Evolutionary conservation across 2,888 invertebrate species (phyloP).

Genomic region (Eretmocerus hayati): DNA sequence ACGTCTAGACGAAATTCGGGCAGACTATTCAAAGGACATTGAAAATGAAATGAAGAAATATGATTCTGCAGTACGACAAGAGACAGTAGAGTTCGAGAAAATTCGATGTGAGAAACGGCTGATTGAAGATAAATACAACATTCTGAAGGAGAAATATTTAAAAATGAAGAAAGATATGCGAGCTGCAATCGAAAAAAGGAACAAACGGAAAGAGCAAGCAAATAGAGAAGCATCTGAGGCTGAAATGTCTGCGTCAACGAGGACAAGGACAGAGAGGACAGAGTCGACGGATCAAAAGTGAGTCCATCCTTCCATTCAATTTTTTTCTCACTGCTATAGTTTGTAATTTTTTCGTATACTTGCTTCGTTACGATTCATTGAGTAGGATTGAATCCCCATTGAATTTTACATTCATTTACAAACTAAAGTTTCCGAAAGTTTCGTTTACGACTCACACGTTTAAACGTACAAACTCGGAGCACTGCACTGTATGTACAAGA

Average conservation of each 20-base stretch:
- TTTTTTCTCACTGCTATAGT: not conserved
- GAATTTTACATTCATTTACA: no score
- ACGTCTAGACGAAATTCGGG: slow-evolving; percentile 58
- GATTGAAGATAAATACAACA: slow-evolving; percentile 70
- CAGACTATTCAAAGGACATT: slow-evolving; percentile 54
- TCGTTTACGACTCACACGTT: no score
- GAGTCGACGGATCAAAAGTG: slow-evolving; percentile 45
- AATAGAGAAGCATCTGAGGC: slow-evolving; percentile 70
- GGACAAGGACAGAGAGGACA: slow-evolving; percentile 56
- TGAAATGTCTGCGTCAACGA: slow-evolving; percentile 64
- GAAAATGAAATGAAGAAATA: slow-evolving; percentile 48
- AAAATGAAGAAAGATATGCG: slow-evolving; percentile 74
- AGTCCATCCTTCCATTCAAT: slow-evolving; percentile 25
- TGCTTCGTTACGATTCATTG: no score
- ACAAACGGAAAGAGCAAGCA: slow-evolving; percentile 49
- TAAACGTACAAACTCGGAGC: no score
- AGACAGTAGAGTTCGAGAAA: slow-evolving; percentile 53
- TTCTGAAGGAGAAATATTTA: slow-evolving; percentile 74
- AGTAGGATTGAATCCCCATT: no score
- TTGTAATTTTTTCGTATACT: no score
- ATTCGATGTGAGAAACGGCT: slow-evolving; percentile 64
- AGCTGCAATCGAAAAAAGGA: slow-evolving; percentile 67
- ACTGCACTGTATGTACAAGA: no score
- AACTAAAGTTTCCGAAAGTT: no score
- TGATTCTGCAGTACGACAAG: slow-evolving; percentile 35